These are phyloP conservation scores for Psophia crepitans DNA, from an alignment of 2,113 vertebrate species.

Conservation along the genomic window DNA sequence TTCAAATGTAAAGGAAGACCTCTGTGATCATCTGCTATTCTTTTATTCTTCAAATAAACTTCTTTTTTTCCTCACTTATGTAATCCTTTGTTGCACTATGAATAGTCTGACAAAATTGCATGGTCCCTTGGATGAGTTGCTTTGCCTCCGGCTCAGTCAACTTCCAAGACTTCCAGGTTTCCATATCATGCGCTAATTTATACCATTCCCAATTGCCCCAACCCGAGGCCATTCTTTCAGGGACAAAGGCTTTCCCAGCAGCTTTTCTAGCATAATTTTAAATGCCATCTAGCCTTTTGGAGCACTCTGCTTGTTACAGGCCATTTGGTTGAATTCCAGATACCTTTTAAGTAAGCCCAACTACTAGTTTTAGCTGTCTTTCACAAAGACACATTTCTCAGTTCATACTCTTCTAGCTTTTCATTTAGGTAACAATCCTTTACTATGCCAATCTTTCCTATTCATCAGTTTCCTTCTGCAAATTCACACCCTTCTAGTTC, in stretches of 20 bases:
- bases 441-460: not conserved
- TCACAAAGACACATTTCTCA: not conserved
- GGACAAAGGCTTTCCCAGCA: not conserved
- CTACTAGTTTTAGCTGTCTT: not conserved
- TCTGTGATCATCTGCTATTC: slow-evolving; percentile 11
- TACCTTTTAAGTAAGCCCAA: not conserved
- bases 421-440: not conserved
- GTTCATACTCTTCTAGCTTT: not conserved
- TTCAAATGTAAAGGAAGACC: not conserved
- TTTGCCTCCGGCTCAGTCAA: slow-evolving; percentile 1
- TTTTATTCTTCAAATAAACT: slow-evolving; percentile 20
- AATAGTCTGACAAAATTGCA: not conserved
- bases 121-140: not conserved
- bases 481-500: not conserved
- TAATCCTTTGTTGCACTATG: not conserved
- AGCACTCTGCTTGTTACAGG: not conserved
- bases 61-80: not conserved
- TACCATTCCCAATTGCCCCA: not conserved
- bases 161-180: slow-evolving; percentile 6
- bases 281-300: not conserved
- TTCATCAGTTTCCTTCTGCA: not conserved
- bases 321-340: not conserved
- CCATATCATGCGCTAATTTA: not conserved
- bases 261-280: not conserved
- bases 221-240: not conserved